These are phyloP conservation scores for Tricholaema leucomelas DNA, from an alignment of 2,113 vertebrate species.

Conservation along the genomic window DNA sequence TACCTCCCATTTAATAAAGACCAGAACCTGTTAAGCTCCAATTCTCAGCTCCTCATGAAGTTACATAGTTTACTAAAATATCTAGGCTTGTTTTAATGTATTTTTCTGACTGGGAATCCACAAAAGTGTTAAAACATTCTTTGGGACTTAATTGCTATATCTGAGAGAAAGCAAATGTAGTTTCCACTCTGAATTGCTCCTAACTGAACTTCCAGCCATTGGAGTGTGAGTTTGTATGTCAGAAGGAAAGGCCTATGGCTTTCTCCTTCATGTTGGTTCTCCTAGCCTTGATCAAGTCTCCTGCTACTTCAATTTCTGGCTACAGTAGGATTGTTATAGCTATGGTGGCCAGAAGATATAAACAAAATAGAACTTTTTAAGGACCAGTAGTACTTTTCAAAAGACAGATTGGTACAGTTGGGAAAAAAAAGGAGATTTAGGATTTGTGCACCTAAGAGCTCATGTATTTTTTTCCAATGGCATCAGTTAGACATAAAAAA, in stretches of 20 bases:
- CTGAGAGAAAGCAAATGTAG: neutral
- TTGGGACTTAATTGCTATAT: neutral
- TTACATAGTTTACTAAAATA: neutral
- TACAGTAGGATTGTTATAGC: neutral
- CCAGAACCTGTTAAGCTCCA: neutral
- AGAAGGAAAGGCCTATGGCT: neutral
- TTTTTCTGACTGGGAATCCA: neutral
- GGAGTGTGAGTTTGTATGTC: neutral
- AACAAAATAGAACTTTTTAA: neutral
- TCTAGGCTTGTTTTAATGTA: neutral
- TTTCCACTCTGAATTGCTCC: neutral
- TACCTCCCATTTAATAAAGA: neutral
- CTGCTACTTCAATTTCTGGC: neutral
- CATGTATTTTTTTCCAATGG: neutral
- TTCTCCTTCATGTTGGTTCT: neutral
- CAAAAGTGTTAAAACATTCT: neutral
- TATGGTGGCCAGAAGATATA: neutral
- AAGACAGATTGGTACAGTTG: neutral
- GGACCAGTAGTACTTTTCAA: neutral
- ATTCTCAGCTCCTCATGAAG: neutral
- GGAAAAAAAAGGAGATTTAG: neutral
- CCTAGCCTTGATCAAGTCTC: neutral
- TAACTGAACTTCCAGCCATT: neutral
- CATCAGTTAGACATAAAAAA: neutral
- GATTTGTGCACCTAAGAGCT: neutral